Conservation (phyloP, 2,888 invertebrate species). For the Papilio protenor region DNA sequence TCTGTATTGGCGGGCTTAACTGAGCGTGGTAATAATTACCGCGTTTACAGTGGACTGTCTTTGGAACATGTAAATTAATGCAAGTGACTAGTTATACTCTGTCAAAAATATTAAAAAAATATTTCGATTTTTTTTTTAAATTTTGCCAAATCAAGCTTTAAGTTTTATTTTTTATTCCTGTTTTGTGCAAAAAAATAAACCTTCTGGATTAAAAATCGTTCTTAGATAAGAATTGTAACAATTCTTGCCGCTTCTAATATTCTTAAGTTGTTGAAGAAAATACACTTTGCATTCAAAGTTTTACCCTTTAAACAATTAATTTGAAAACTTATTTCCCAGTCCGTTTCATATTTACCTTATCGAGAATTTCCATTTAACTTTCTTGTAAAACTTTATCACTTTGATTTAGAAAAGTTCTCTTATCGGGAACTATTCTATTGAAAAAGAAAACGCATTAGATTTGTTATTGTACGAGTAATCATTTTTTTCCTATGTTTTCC, state of each 20-base stretch:
- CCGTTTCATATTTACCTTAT: slow-evolving; percentile 10
- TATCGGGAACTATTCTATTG: neutral
- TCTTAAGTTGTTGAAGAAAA: neutral
- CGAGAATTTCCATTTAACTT: slow-evolving; percentile 7
- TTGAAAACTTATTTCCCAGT: slow-evolving; percentile 7
- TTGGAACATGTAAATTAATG: too few species aligned
- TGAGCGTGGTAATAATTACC: too few species aligned
- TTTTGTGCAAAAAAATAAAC: too few species aligned
- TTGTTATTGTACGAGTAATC: too few species aligned
- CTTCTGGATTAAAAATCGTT: neutral
- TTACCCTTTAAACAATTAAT: slow-evolving; percentile 12
- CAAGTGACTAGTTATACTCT: too few species aligned
- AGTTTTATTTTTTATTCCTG: too few species aligned
- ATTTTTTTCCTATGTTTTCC: too few species aligned
- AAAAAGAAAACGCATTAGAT: neutral
- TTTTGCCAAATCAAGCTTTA: too few species aligned
- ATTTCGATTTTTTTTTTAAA: too few species aligned
- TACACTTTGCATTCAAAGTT: neutral
- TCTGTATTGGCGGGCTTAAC: too few species aligned
- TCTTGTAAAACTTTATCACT: slow-evolving; percentile 9
- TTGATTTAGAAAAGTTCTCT: neutral
- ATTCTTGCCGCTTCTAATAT: neutral
- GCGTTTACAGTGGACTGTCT: too few species aligned
- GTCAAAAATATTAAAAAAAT: too few species aligned
- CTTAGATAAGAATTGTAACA: neutral